phyloP scores from a whole-genome alignment of 2,113 vertebrate genomes.

The Axis porcinus region DNA sequence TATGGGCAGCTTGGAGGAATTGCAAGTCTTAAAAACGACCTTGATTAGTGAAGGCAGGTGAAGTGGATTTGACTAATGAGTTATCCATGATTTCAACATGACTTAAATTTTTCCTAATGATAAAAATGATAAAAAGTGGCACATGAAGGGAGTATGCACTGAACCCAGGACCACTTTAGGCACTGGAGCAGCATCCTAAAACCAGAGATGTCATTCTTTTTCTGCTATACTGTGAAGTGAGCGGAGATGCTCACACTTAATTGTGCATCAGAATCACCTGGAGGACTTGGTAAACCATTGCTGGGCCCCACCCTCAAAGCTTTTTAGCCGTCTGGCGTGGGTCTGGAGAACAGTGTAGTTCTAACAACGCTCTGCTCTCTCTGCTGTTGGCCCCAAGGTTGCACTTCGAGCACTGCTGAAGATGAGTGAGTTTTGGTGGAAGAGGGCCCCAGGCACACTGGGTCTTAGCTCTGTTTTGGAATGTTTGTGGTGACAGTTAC shows the following conservation, averaged over 20 bases:
- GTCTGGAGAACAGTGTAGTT: accelerated
- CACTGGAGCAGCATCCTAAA: background rate
- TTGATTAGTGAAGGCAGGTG: background rate
- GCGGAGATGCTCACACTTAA: background rate
- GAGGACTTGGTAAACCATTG: background rate
- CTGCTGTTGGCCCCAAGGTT: no score
- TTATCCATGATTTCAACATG: background rate
- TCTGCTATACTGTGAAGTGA: accelerated
- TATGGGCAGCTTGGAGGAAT: background rate
- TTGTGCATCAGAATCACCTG: background rate
- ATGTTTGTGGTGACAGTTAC: background rate
- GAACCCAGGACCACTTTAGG: background rate
- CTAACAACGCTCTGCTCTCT: accelerated
- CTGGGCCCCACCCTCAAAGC: background rate
- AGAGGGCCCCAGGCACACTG: background rate
- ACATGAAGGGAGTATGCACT: background rate
- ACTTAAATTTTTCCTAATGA: background rate
- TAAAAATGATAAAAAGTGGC: background rate
- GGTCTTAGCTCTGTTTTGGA: background rate
- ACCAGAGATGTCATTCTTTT: background rate
- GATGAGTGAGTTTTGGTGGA: background rate
- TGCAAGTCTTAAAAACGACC: background rate
- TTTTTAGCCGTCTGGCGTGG: background rate
- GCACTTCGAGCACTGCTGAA: accelerated
- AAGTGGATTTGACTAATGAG: background rate